Conservation (phyloP, 2,113 vertebrate genomes). For the Taurulus bubalis region DNA sequence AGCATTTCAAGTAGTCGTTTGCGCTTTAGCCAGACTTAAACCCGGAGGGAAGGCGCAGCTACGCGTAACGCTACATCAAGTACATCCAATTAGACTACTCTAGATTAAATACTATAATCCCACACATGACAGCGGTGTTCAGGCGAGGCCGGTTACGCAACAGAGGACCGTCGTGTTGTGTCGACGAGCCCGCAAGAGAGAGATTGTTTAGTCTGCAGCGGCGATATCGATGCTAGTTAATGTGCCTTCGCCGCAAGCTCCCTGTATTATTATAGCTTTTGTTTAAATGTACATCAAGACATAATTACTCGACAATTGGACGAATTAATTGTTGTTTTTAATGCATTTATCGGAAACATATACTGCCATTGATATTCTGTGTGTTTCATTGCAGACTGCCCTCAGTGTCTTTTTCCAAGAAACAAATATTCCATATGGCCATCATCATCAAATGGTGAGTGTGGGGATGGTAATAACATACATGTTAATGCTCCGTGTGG, state of each 20-base stretch:
- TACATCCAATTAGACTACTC: slow-evolving; percentile 78
- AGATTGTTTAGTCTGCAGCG: slow-evolving; percentile 44
- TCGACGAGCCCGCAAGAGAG: slow-evolving; percentile 41
- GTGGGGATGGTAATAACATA: slow-evolving; percentile 47
- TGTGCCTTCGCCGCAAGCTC: not conserved
- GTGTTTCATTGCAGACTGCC: slow-evolving; percentile 87
- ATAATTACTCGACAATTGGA: not conserved
- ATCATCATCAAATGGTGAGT: slow-evolving; percentile 99
- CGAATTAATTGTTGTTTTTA: not conserved
- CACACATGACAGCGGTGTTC: slow-evolving; percentile 72
- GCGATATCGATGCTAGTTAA: slow-evolving; percentile 3
- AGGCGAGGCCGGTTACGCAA: slow-evolving; percentile 79
- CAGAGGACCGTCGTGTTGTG: slow-evolving; percentile 59
- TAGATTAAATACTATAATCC: slow-evolving; percentile 84
- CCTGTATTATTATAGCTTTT: not conserved
- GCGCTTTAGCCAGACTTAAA: not conserved
- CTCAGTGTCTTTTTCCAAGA: slow-evolving; percentile 99
- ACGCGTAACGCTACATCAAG: slow-evolving; percentile 23
- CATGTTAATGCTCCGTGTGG: not conserved
- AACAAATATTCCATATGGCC: slow-evolving; percentile 96
- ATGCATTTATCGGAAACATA: not conserved
- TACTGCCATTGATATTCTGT: slow-evolving; percentile 35
- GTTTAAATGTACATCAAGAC: not conserved
- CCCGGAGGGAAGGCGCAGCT: not conserved
- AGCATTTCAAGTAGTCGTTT: slow-evolving; percentile 2